Conservation (phyloP, 23 tunicate genomes). For the Styela plicata region DNA sequence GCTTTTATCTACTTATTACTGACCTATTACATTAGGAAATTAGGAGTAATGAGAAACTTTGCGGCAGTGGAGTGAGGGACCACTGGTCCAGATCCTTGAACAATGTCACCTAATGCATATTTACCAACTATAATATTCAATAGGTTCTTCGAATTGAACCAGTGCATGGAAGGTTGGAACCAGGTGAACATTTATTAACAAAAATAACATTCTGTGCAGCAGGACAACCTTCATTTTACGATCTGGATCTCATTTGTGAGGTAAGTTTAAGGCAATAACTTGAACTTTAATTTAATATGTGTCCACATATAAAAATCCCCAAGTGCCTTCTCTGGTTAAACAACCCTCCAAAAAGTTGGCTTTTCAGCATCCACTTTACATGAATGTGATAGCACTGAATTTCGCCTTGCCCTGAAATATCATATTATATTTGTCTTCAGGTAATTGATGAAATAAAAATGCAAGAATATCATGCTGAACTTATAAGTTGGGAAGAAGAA, state of each 20-base stretch:
- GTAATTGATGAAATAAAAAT: slow-evolving; percentile 65
- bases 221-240: slow-evolving; percentile 89
- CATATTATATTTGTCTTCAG: slow-evolving; percentile 33
- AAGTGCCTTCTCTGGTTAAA: too few relatives aligned
- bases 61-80: not conserved
- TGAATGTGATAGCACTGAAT: too few relatives aligned
- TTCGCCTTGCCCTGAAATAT: too few relatives aligned
- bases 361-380: too few relatives aligned
- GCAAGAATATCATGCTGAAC: slow-evolving; percentile 62
- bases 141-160: slow-evolving; percentile 82
- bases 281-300: too few relatives aligned
- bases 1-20: not conserved
- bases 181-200: slow-evolving; percentile 61
- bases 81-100: too few relatives aligned
- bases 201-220: slow-evolving; percentile 76
- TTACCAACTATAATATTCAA: not conserved
- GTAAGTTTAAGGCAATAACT: too few relatives aligned
- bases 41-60: not conserved
- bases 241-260: slow-evolving; percentile 82
- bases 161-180: slow-evolving; percentile 55
- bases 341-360: too few relatives aligned
- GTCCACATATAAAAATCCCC: too few relatives aligned
- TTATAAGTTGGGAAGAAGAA: slow-evolving; percentile 70
- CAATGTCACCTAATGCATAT: too few relatives aligned
- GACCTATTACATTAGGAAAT: not conserved